These are phyloP conservation scores for Microtus californicus DNA, from an alignment of 2,797 vertebrate species.

Conservation along the genomic window DNA sequence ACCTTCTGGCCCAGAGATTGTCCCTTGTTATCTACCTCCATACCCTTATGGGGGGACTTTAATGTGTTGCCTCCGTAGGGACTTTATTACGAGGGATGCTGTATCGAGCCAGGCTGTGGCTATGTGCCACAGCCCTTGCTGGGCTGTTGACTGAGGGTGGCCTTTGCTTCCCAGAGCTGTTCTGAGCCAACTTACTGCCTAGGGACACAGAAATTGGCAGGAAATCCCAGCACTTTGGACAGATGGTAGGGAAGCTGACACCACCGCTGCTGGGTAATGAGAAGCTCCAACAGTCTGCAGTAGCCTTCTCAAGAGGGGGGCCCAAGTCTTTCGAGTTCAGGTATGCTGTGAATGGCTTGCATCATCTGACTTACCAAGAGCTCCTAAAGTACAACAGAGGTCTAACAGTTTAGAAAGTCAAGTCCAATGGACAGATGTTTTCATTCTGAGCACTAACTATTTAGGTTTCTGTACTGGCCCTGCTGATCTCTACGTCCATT, in stretches of 20 bases:
- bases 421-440: neutral
- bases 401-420: neutral
- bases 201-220: neutral
- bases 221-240: neutral
- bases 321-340: neutral
- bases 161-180: neutral
- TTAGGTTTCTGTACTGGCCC: neutral
- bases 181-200: neutral
- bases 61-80: neutral
- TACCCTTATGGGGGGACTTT: neutral
- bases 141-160: neutral
- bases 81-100: neutral
- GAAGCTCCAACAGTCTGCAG: neutral
- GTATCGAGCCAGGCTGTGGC: constrained; percentile 14
- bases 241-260: neutral
- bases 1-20: neutral
- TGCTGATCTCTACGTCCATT: neutral
- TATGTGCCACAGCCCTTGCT: neutral
- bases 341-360: neutral
- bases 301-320: neutral
- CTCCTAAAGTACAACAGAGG: neutral
- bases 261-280: neutral
- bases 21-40: neutral
- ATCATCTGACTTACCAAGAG: neutral
- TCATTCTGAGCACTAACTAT: neutral